Evolutionary conservation across 53 echinoderm and acorn worm species (phyloP).

Genomic region (Paelopatides confundens): DNA sequence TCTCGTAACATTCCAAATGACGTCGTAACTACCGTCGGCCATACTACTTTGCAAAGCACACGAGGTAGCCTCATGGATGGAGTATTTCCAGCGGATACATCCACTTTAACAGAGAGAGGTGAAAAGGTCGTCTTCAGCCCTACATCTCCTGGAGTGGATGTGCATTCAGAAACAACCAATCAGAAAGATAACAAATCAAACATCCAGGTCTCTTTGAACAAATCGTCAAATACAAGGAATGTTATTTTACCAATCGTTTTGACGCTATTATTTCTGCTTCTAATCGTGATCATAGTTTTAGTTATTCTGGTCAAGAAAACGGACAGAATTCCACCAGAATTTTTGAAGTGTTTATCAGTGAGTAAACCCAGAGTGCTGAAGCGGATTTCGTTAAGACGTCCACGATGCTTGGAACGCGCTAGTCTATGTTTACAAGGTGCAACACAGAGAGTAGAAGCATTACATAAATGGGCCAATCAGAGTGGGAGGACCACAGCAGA

Average conservation of each 20-base stretch:
- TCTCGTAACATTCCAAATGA: neutral
- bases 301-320: slow-evolving; percentile 1
- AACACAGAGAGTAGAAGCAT: neutral
- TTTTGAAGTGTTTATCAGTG: neutral
- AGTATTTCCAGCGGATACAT: neutral
- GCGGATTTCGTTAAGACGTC: neutral
- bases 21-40: neutral
- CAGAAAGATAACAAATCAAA: neutral
- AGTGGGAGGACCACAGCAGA: neutral
- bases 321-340: neutral
- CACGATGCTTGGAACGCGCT: neutral
- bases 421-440: slow-evolving; percentile 1
- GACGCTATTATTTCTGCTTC: neutral
- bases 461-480: neutral
- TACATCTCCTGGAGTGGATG: neutral
- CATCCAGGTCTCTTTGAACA: neutral
- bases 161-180: no score
- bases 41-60: neutral
- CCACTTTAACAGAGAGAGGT: neutral
- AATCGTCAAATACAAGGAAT: neutral
- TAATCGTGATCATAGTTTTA: neutral
- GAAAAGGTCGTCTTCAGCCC: neutral
- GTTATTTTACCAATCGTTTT: neutral
- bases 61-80: neutral
- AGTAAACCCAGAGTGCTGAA: neutral